A percentile compares a stretch with the other conserved stretches of the same genome.
Conservation (phyloP, 2,888 invertebrate species). For the Myathropa florea region DNA sequence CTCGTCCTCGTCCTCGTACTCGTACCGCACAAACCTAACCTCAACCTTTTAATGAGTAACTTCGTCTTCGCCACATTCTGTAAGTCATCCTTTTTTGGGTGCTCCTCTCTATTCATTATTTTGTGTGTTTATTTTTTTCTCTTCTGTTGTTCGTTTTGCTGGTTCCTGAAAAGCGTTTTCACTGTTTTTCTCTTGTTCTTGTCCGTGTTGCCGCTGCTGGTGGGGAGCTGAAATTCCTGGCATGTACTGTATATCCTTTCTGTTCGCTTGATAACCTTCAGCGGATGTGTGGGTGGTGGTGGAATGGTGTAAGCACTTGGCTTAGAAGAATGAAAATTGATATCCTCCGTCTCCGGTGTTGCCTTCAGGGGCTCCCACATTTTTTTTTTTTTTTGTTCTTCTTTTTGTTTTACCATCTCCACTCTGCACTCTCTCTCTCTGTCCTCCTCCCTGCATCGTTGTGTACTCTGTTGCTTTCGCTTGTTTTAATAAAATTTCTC, state of each 20-base stretch:
- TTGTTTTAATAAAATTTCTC: constrained; percentile 53
- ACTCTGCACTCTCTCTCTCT: not conserved
- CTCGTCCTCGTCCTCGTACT: not conserved
- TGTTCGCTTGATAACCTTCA: constrained; percentile 23
- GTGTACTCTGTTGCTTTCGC: constrained; percentile 21
- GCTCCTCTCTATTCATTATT: not conserved
- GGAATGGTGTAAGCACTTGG: constrained; percentile 26
- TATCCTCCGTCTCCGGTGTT: constrained; percentile 27
- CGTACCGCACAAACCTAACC: constrained; percentile 22
- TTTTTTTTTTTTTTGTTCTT: constrained; percentile 1
- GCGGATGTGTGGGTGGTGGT: constrained; percentile 1
- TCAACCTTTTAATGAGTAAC: constrained; percentile 50
- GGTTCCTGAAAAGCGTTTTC: not conserved
- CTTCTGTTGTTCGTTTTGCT: not conserved
- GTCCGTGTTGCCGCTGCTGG: not conserved
- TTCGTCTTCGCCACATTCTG: constrained; percentile 15
- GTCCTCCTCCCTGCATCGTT: not conserved
- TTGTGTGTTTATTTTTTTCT: not conserved
- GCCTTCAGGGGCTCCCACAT: not conserved
- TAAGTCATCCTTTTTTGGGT: constrained; percentile 21
- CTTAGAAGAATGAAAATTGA: constrained; percentile 45
- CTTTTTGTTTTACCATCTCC: no score
- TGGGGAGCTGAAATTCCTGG: not conserved
- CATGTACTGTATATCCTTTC: constrained; percentile 6
- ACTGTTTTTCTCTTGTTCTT: not conserved